Evolutionary conservation across 2,113 vertebrate species (phyloP), one percentile per base, ranked within the genome.

Genomic region (Ranitomeya imitator): DNA sequence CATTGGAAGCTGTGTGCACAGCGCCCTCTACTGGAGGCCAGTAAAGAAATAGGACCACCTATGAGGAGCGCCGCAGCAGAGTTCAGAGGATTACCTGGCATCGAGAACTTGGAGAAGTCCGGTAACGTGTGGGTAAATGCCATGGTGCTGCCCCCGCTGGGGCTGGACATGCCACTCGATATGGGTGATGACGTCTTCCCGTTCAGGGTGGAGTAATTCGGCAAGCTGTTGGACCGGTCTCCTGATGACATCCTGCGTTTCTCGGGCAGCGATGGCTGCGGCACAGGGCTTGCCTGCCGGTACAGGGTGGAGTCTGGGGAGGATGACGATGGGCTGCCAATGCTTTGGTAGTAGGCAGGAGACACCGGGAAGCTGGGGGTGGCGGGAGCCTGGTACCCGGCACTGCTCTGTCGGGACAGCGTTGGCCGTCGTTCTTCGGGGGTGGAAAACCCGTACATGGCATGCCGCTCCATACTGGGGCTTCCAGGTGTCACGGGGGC

Each of bases 71-170:
- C 10, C 21, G 21, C 63, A 65, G 19, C 19, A 13, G 31, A 16
- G 37, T n/a, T 9, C 1, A 11, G 8, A 57, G 14, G 52, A 15
- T 91, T 93, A 99, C 98, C 98, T 83, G 95, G 94, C 95, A 98
- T 96, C 79, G 96, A 96, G 90, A 98, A 96, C 92, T 97, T 98
- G 91, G 98, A 98, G 94, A 99, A 99, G 94, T 99, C 98, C 0
- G 98, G 97, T 23, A 99, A 94, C 0, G 98, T 98, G 90, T 99
- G 96, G 21, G 97, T 97, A 93, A 98, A 98, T 13, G 96, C 79
- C 1, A 97, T 94, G 0, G 92, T 95, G 0, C 94, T 89, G 6
- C 96, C 96, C 3, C 94, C 93, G 0, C 93, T 90, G 89, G 95
- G 95, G 85, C 95, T 96, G 90, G 94, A 94, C 93, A 96, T 94